Conservation (phyloP, 2,888 invertebrate genomes). For the Hyposoter dolosus region DNA sequence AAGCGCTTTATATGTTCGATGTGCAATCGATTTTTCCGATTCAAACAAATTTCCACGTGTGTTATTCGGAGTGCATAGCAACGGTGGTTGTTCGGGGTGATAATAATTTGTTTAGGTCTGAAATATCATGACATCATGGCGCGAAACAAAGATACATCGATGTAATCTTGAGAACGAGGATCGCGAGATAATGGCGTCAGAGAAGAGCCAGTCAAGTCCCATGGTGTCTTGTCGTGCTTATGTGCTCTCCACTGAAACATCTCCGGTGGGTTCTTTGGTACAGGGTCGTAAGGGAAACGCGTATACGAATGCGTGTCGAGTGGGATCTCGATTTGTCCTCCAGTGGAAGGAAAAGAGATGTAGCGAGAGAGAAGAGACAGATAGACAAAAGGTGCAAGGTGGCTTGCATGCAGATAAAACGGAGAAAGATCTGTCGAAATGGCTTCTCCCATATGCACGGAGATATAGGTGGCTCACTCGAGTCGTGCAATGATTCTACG, state of each 20-base stretch:
- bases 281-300: constrained; percentile 38
- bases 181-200: constrained; percentile 16
- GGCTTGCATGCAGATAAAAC: constrained; percentile 48
- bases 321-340: constrained; percentile 50
- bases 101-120: background rate
- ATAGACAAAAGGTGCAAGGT: constrained; percentile 51
- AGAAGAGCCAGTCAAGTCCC: constrained; percentile 30
- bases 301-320: constrained; percentile 52
- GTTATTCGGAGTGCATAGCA: background rate
- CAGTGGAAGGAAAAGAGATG: background rate
- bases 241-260: constrained; percentile 57
- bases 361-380: constrained; percentile 12
- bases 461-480: constrained; percentile 61
- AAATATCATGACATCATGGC: background rate
- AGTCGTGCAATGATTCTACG: constrained; percentile 29
- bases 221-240: constrained; percentile 47
- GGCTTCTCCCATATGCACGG: constrained; percentile 59
- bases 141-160: background rate
- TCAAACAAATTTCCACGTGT: background rate
- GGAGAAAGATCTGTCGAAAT: constrained; percentile 55
- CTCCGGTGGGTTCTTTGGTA: constrained; percentile 53
- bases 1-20: constrained; percentile 46
- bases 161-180: constrained; percentile 1
- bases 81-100: background rate
- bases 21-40: background rate